These are phyloP conservation scores for Allolobophora icterica DNA, from an alignment of 2,888 invertebrate genomes.

Conservation along the genomic window DNA sequence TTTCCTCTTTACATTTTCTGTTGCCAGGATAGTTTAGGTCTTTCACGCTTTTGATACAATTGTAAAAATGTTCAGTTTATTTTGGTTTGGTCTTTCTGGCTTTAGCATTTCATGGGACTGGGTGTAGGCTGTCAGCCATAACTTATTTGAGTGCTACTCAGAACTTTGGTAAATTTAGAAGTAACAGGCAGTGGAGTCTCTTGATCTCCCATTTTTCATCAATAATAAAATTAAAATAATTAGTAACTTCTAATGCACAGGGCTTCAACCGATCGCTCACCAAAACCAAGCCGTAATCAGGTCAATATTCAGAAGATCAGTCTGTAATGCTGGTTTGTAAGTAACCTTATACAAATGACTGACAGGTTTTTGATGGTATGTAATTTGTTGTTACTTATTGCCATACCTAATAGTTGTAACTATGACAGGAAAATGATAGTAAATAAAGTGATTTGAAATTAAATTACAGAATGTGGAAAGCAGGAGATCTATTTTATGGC, in stretches of 20 bases:
- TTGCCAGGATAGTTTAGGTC: background rate
- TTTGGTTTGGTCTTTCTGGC: background rate
- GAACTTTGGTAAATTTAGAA: background rate
- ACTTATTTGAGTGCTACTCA: background rate
- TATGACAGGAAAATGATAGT: background rate
- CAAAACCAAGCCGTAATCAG: no score
- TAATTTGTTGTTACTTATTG: background rate
- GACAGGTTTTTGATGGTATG: background rate
- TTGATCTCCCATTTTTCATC: background rate
- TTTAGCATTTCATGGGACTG: background rate
- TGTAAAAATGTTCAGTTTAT: background rate
- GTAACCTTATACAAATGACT: background rate
- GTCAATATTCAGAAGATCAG: no score
- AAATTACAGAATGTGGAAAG: slow-evolving; percentile 64
- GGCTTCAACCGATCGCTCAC: no score
- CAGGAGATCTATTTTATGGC: slow-evolving; percentile 93
- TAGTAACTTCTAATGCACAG: no score
- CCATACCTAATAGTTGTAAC: background rate
- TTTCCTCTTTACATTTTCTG: background rate
- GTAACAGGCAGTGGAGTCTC: background rate
- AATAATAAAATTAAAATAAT: no score
- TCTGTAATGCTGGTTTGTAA: background rate
- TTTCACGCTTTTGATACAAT: background rate
- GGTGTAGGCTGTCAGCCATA: background rate
- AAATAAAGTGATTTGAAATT: background rate